phyloP scores from a whole-genome alignment of 2,888 invertebrate species.

The Phorcus lineatus region DNA sequence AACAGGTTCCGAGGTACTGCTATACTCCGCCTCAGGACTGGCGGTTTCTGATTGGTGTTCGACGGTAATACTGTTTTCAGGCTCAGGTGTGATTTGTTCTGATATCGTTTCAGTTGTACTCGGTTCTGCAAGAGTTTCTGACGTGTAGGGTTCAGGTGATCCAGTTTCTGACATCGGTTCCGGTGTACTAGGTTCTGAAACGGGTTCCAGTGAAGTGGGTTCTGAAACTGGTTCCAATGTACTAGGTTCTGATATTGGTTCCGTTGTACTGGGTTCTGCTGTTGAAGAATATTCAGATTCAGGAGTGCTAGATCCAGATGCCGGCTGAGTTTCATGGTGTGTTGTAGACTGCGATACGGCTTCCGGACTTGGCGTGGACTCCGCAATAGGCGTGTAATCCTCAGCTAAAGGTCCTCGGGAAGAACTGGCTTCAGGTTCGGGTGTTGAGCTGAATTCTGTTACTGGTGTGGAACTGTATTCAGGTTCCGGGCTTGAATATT shows the following conservation, averaged over 20 bases:
- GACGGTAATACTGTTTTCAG: no score
- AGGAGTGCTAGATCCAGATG: not conserved
- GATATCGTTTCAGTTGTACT: no score
- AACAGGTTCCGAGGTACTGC: no score
- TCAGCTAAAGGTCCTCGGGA: not conserved
- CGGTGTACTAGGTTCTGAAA: not conserved
- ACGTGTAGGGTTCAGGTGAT: not conserved
- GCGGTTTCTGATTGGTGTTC: no score
- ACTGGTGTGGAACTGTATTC: not conserved
- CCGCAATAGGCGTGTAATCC: not conserved
- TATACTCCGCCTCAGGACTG: no score
- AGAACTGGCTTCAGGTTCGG: not conserved
- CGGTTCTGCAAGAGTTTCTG: no score
- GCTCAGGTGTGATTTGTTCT: no score
- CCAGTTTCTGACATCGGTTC: constrained; percentile 2
- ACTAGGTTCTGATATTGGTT: no score
- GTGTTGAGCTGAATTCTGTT: not conserved
- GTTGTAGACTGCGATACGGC: not conserved
- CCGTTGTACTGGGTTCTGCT: no score
- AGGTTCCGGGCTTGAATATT: not conserved
- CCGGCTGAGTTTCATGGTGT: not conserved
- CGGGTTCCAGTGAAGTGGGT: constrained; percentile 17
- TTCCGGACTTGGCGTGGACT: not conserved
- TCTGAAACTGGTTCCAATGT: no score
- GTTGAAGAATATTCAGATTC: no score